Conservation (phyloP, 2,113 vertebrate species). For the Elgaria multicarinata region DNA sequence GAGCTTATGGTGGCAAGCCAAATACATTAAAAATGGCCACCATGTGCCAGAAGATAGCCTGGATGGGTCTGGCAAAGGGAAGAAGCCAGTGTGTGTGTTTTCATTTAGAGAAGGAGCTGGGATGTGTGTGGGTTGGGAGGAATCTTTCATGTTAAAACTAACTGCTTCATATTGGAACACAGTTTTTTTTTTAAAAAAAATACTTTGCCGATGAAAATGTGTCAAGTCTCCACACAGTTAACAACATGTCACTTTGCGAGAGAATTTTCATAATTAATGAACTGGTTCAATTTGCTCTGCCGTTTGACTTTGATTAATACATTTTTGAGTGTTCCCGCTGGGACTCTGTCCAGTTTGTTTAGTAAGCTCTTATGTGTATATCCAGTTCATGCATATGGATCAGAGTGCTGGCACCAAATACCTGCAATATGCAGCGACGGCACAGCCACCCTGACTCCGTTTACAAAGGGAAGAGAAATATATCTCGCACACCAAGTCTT, state of each 20-base stretch:
- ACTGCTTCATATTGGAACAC: slow-evolving; percentile 35
- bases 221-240: slow-evolving; percentile 77
- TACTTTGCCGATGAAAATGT: slow-evolving; percentile 52
- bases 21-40: background rate
- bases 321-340: slow-evolving; percentile 75
- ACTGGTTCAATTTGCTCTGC: slow-evolving; percentile 81
- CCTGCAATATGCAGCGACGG: slow-evolving; percentile 42
- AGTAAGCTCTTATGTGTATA: slow-evolving; percentile 79
- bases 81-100: background rate
- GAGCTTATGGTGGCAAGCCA: background rate
- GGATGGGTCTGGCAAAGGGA: background rate
- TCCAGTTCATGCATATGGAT: slow-evolving; percentile 71
- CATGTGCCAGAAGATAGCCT: background rate
- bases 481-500: slow-evolving; percentile 43
- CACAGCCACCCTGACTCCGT: slow-evolving; percentile 60
- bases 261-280: slow-evolving; percentile 87
- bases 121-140: background rate
- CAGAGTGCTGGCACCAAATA: slow-evolving; percentile 66
- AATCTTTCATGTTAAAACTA: background rate
- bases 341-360: slow-evolving; percentile 77
- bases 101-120: slow-evolving; percentile 24
- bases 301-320: slow-evolving; percentile 83
- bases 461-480: slow-evolving; percentile 64
- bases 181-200: slow-evolving; percentile 24
- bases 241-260: slow-evolving; percentile 79